Percentiles rank a stretch among this genome's conserved stretches.
These are phyloP conservation scores for Cherax destructor DNA, from an alignment of 1,140 invertebrate genomes.

Conservation along the genomic window DNA sequence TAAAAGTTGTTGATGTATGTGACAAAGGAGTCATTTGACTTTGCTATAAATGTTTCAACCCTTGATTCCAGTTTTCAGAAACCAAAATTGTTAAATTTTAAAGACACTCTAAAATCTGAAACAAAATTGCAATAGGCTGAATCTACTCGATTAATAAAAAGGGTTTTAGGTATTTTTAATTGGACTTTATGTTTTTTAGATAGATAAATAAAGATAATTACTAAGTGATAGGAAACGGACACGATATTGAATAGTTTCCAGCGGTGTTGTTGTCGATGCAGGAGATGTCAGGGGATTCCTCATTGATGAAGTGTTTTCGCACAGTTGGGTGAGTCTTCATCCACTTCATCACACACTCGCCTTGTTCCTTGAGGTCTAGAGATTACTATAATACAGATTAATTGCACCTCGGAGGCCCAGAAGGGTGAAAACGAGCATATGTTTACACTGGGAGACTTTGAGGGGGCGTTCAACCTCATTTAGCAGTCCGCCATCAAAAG, in stretches of 20 bases:
- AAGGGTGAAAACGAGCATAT: not conserved
- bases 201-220: not conserved
- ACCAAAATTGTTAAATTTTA: not conserved
- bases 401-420: not conserved
- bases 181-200: too few relatives aligned
- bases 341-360: not conserved
- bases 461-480: constrained; percentile 33
- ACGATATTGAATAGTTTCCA: constrained; percentile 31
- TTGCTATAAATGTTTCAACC: not conserved
- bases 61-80: not conserved
- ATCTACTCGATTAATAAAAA: too few relatives aligned
- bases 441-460: constrained; percentile 30
- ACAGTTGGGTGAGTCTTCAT: constrained; percentile 30
- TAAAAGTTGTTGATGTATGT: too few relatives aligned
- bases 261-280: constrained; percentile 29
- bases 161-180: too few relatives aligned
- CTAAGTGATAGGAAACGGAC: not conserved
- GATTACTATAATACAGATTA: too few relatives aligned
- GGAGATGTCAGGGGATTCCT: constrained; percentile 18
- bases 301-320: constrained; percentile 39
- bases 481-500: constrained; percentile 30
- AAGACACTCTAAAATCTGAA: too few relatives aligned
- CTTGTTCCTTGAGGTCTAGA: not conserved
- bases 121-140: too few relatives aligned
- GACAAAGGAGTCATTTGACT: not conserved